Conservation (phyloP, 2,113 vertebrate genomes). For the Laticauda laticaudata region DNA sequence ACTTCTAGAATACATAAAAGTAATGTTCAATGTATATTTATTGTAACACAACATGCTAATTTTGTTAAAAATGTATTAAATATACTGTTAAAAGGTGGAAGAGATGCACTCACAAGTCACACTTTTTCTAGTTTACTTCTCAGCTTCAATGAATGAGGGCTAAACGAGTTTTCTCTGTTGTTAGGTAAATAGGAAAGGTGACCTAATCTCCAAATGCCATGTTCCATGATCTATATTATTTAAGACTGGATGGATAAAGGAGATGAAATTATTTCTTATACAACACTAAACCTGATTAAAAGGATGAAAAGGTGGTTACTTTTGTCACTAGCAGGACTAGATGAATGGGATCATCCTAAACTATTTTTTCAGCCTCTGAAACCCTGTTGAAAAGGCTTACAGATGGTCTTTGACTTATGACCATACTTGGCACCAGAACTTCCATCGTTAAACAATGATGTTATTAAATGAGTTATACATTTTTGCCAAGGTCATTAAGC, state of each 20-base stretch:
- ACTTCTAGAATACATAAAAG: not conserved
- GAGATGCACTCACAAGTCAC: not conserved
- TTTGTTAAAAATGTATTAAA: not conserved
- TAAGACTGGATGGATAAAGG: not conserved
- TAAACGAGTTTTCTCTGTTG: not conserved
- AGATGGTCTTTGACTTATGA: not conserved
- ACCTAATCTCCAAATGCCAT: not conserved
- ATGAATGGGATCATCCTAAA: not conserved
- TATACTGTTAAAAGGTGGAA: not conserved
- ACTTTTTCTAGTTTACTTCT: not conserved
- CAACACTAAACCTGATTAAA: not conserved
- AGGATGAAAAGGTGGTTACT: not conserved
- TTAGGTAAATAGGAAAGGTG: not conserved
- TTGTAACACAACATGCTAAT: not conserved
- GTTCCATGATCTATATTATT: not conserved
- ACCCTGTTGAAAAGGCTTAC: not conserved
- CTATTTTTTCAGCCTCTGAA: not conserved
- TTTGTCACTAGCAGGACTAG: not conserved
- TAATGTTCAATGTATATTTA: not conserved
- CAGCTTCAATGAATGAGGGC: not conserved
- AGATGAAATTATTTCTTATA: not conserved
- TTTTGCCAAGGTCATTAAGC: not conserved
- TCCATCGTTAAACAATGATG: not conserved
- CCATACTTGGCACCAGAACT: not conserved
- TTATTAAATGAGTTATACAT: not conserved